Evolutionary conservation across 2,888 invertebrate genomes (phyloP).

Genomic region (Melieria crassipennis): DNA sequence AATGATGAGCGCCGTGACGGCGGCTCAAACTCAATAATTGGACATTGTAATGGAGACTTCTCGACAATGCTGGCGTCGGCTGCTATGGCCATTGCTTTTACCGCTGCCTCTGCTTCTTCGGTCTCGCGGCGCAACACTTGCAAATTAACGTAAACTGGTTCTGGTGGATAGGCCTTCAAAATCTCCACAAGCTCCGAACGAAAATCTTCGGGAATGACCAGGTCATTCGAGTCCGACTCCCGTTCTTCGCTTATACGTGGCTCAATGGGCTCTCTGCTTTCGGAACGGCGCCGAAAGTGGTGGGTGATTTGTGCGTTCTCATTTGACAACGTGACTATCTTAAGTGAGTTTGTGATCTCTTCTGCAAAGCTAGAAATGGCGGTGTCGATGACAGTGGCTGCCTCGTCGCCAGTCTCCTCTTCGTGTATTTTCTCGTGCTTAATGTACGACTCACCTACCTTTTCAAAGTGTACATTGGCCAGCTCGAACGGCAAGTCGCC

Average conservation of each 20-base stretch:
- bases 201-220: conserved; percentile 60
- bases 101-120: conserved; percentile 57
- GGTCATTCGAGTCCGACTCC: conserved; percentile 60
- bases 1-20: conserved; percentile 66
- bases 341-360: conserved; percentile 61
- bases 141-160: conserved; percentile 65
- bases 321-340: conserved; percentile 62
- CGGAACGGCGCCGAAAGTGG: conserved; percentile 61
- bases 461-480: conserved; percentile 66
- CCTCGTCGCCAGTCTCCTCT: conserved; percentile 37
- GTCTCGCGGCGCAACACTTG: conserved; percentile 61
- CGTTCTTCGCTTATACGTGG: conserved; percentile 63
- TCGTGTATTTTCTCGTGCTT: conserved; percentile 65
- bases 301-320: conserved; percentile 54
- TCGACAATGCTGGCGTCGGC: conserved; percentile 42
- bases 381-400: conserved; percentile 44
- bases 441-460: conserved; percentile 67
- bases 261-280: conserved; percentile 63
- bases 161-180: conserved; percentile 60
- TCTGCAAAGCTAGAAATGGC: conserved; percentile 61
- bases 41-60: conserved; percentile 62
- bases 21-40: conserved; percentile 66
- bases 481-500: conserved; percentile 63
- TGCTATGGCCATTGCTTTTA: conserved; percentile 49
- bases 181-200: conserved; percentile 60